Conservation (phyloP, 1,140 invertebrate genomes). For the Drosophila saltans region DNA sequence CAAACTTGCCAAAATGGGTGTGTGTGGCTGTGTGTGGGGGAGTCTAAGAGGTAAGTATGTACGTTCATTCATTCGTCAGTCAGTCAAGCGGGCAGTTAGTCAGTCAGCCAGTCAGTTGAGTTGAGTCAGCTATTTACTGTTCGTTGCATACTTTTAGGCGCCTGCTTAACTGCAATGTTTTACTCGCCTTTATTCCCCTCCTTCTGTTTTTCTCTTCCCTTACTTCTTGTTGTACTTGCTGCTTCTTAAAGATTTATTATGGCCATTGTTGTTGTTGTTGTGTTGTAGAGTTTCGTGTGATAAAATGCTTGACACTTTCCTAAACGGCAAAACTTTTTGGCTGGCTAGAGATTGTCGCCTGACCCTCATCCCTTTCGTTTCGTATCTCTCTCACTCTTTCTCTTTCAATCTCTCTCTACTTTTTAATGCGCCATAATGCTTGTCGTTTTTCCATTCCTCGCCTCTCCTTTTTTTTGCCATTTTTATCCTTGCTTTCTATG, state of each 20-base stretch:
- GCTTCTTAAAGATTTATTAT: constrained; percentile 69
- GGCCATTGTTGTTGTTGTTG: constrained; percentile 42
- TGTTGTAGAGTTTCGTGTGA: constrained; percentile 60
- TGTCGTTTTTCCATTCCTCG: constrained; percentile 15
- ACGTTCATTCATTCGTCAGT: not conserved
- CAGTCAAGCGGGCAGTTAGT: constrained; percentile 20
- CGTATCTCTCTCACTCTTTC: constrained; percentile 6
- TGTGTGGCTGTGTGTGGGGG: constrained; percentile 50
- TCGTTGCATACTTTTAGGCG: constrained; percentile 69
- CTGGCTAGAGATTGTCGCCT: constrained; percentile 66
- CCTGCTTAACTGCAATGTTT: constrained; percentile 67
- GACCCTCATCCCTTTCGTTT: not conserved
- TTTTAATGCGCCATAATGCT: constrained; percentile 74
- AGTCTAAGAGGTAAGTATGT: constrained; percentile 27
- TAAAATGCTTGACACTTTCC: constrained; percentile 81
- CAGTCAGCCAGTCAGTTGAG: constrained; percentile 33
- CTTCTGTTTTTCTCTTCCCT: not conserved
- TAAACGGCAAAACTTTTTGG: constrained; percentile 79
- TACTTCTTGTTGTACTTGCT: constrained; percentile 2
- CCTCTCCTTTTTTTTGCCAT: constrained; percentile 9
- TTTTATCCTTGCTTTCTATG: constrained; percentile 26
- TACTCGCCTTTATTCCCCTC: not conserved
- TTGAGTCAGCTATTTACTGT: constrained; percentile 49
- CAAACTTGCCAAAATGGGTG: constrained; percentile 24
- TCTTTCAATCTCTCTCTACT: constrained; percentile 37